These are phyloP conservation scores for Drosophila picticornis DNA, from an alignment of 2,888 invertebrate species.

Conservation along the genomic window DNA sequence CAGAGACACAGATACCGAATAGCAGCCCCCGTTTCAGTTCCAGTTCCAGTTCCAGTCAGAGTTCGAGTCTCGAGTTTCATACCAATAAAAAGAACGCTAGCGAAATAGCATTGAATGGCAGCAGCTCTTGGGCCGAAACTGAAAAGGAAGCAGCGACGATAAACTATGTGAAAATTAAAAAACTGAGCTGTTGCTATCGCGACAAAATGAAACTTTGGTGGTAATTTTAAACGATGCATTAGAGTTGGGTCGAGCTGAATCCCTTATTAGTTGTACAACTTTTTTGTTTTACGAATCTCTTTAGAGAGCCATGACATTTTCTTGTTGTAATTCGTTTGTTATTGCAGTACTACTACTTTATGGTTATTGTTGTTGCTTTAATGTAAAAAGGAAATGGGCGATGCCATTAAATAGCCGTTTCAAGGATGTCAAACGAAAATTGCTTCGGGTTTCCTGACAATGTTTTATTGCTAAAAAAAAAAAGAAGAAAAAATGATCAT, in stretches of 20 bases:
- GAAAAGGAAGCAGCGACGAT: conserved; percentile 60
- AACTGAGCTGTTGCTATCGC: conserved; percentile 29
- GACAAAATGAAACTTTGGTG: conserved; percentile 45
- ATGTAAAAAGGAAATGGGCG: conserved; percentile 26
- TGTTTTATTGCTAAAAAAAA: conserved; percentile 11
- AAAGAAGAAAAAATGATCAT: neutral
- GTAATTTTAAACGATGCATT: conserved; percentile 22
- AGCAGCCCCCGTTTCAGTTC: neutral
- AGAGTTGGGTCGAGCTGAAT: neutral
- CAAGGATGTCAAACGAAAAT: neutral
- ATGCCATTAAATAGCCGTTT: conserved; percentile 18
- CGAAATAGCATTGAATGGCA: conserved; percentile 59
- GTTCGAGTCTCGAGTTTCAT: conserved; percentile 25
- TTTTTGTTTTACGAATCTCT: conserved; percentile 6
- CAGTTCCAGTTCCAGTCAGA: neutral
- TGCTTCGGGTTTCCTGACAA: conserved; percentile 50
- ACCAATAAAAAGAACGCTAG: conserved; percentile 70
- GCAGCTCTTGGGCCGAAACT: conserved; percentile 33
- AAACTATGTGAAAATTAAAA: conserved; percentile 76
- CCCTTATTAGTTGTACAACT: conserved; percentile 1
- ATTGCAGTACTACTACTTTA: conserved; percentile 43
- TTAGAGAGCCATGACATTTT: conserved; percentile 55
- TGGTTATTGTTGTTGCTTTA: conserved; percentile 24
- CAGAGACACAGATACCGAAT: conserved; percentile 8
- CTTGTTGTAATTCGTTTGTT: conserved; percentile 71